A percentile compares a stretch with the other conserved stretches of the same genome.
These are phyloP conservation scores for Nothobranchius furzeri DNA, from an alignment of 2,113 vertebrate genomes.

Conservation along the genomic window DNA sequence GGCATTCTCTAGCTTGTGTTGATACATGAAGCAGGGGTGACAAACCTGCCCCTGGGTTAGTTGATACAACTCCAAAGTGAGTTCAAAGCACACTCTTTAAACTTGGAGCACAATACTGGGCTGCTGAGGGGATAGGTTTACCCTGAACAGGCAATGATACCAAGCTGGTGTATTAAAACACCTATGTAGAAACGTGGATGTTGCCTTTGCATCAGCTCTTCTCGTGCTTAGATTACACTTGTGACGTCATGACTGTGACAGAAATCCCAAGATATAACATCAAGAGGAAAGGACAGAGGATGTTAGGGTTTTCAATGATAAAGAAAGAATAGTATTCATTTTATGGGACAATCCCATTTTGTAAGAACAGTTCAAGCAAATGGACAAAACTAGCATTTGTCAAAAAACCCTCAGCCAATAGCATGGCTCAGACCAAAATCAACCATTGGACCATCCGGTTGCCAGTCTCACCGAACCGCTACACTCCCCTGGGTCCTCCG, in stretches of 20 bases:
- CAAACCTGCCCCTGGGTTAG: conserved; percentile 71
- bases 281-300: neutral
- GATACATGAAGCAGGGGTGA: conserved; percentile 77
- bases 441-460: no score
- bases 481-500: no score
- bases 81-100: conserved; percentile 82
- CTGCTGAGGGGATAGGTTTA: conserved; percentile 62
- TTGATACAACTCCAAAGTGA: conserved; percentile 75
- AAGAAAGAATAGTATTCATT: no score
- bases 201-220: conserved; percentile 45
- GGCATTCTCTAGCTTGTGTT: conserved; percentile 74
- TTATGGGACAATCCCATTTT: no score
- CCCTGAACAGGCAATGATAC: conserved; percentile 52
- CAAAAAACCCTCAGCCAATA: no score
- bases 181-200: conserved; percentile 43
- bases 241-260: conserved; percentile 17
- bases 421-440: no score
- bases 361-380: no score
- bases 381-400: no score
- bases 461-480: no score
- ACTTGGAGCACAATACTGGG: conserved; percentile 74
- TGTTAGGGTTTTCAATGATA: neutral
- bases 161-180: conserved; percentile 43
- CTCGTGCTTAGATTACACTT: conserved; percentile 46
- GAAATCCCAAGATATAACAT: no score